Conservation (phyloP, 2,797 vertebrate species). For the Catamblyrhynchus diadema region DNA sequence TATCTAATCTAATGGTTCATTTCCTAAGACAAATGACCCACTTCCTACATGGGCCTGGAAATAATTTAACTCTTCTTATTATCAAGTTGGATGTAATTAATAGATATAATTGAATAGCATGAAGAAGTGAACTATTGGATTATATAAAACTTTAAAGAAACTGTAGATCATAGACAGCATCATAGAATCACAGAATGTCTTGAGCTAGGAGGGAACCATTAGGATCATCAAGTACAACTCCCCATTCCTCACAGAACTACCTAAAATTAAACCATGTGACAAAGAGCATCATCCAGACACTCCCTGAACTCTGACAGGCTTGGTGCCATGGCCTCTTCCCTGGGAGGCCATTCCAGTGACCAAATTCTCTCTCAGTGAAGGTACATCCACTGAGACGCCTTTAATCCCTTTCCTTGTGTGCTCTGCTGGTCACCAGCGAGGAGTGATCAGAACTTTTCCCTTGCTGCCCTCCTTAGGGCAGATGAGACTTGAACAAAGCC, state of each 20-base stretch:
- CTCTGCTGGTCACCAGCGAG: background rate
- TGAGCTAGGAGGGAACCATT: background rate
- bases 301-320: background rate
- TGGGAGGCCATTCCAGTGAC: background rate
- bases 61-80: background rate
- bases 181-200: background rate
- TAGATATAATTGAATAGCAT: background rate
- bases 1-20: background rate
- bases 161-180: background rate
- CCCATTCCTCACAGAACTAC: background rate
- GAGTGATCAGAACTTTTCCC: background rate
- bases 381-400: background rate
- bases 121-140: background rate
- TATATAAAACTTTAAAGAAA: background rate
- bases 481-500: background rate
- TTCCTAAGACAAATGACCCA: background rate
- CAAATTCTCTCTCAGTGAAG: fast-evolving
- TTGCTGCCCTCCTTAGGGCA: fast-evolving
- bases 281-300: fast-evolving
- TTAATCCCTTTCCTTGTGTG: background rate
- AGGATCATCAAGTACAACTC: background rate
- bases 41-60: background rate
- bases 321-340: background rate
- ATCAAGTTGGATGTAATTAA: background rate
- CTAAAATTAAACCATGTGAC: background rate